These are phyloP conservation scores for Metaphire vulgaris DNA, from an alignment of 1,140 invertebrate genomes.

Conservation along the genomic window DNA sequence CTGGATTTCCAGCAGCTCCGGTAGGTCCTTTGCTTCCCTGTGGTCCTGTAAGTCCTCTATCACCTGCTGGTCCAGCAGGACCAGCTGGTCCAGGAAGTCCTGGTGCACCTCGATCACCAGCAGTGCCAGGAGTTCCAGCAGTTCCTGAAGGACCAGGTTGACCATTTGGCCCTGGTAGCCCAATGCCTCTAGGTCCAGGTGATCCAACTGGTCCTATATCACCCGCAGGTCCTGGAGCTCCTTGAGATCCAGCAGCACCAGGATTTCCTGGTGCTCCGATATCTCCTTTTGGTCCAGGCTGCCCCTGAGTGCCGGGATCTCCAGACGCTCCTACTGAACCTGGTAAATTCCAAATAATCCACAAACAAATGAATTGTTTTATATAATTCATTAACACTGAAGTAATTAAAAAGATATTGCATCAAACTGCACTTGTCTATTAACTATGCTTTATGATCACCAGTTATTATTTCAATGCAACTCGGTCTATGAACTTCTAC, in stretches of 20 bases:
- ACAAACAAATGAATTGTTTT: too few species aligned
- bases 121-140: neutral
- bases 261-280: conserved; percentile 1
- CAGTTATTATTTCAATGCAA: too few species aligned
- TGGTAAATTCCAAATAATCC: neutral
- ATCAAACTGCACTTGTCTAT: too few species aligned
- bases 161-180: conserved; percentile 1
- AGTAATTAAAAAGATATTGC: neutral
- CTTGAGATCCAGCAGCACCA: neutral
- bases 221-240: neutral
- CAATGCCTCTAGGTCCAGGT: conserved; percentile 1
- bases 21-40: conserved; percentile 1
- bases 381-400: neutral
- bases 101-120: neutral
- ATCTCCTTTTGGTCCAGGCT: neutral
- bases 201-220: neutral
- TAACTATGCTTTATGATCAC: too few species aligned
- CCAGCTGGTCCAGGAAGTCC: neutral
- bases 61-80: neutral
- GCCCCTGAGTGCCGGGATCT: neutral
- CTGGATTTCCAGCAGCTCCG: neutral
- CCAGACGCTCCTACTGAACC: neutral
- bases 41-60: neutral
- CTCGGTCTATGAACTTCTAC: neutral
- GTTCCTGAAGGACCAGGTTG: neutral